These are phyloP conservation scores for Dichetophora obliterata DNA, from an alignment of 2,888 invertebrate species.

Conservation along the genomic window DNA sequence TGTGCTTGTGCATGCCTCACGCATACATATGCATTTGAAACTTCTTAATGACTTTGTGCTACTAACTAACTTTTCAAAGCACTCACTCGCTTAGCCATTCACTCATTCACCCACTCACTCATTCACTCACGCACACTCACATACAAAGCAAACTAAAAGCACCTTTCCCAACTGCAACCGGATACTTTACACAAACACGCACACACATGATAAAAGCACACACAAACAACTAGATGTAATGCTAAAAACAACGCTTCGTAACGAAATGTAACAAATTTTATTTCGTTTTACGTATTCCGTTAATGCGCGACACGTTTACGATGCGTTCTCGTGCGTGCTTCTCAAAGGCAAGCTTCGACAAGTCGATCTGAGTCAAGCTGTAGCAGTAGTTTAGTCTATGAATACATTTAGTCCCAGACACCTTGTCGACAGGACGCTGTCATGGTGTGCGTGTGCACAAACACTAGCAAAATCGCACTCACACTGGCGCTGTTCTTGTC, in stretches of 20 bases:
- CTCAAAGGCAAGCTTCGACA: not conserved
- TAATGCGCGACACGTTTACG: not conserved
- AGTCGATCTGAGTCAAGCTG: too few relatives aligned
- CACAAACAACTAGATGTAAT: too few relatives aligned
- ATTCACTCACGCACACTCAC: conserved; percentile 2
- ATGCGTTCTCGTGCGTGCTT: not conserved
- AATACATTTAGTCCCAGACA: not conserved
- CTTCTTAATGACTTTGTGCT: conserved; percentile 23
- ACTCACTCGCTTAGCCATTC: not conserved
- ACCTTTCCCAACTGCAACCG: not conserved
- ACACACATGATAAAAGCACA: not conserved
- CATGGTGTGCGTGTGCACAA: conserved; percentile 17
- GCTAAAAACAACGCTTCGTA: not conserved
- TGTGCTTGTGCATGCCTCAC: not conserved
- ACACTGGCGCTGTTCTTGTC: not conserved
- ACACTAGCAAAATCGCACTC: conserved; percentile 38
- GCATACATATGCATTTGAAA: conserved; percentile 22
- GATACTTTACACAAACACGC: conserved; percentile 1
- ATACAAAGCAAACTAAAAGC: not conserved
- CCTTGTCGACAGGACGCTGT: not conserved
- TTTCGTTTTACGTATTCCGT: not conserved
- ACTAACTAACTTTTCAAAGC: conserved; percentile 3
- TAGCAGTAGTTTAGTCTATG: too few relatives aligned
- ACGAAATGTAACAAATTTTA: not conserved
- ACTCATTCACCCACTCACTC: conserved; percentile 8